A percentile compares a stretch with the other conserved stretches of the same genome.
Evolutionary conservation across 2,113 vertebrate species (phyloP).

Genomic region (Phyllostomus discolor): DNA sequence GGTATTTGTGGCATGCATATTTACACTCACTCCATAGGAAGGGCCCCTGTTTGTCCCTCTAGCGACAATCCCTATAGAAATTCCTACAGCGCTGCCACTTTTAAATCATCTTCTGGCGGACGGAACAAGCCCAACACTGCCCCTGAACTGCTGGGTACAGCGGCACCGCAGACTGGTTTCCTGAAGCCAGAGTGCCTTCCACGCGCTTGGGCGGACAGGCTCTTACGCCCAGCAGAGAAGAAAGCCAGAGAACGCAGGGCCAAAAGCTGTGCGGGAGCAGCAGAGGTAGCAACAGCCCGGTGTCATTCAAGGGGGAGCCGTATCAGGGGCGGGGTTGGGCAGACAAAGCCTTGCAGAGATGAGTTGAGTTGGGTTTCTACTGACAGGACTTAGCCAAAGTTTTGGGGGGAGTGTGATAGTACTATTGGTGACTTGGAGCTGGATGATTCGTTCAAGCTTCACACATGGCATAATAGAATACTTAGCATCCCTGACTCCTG

Average conservation of each 20-base stretch:
- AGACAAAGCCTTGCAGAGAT: background rate
- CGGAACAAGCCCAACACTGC: background rate
- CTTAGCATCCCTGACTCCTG: background rate
- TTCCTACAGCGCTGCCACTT: background rate
- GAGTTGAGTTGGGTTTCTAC: background rate
- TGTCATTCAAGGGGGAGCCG: background rate
- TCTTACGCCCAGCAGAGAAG: background rate
- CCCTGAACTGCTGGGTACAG: background rate
- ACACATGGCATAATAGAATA: background rate
- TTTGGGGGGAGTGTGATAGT: background rate
- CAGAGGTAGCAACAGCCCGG: too few relatives aligned
- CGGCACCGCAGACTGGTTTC: background rate
- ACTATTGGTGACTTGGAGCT: background rate
- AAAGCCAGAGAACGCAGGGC: background rate
- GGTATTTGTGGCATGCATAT: background rate
- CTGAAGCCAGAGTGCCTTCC: background rate
- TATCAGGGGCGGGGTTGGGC: background rate
- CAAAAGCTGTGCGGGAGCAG: background rate
- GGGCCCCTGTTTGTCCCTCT: background rate
- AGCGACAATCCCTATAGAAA: background rate
- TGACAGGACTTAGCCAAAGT: background rate
- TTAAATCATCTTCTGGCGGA: slow-evolving; percentile 10
- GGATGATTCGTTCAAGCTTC: background rate
- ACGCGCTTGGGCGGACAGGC: background rate
- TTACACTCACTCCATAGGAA: slow-evolving; percentile 2